Percentiles rank a stretch among this genome's conserved stretches.
These are phyloP conservation scores for Drosophila sucinea DNA, from an alignment of 1,140 invertebrate genomes.

Conservation along the genomic window DNA sequence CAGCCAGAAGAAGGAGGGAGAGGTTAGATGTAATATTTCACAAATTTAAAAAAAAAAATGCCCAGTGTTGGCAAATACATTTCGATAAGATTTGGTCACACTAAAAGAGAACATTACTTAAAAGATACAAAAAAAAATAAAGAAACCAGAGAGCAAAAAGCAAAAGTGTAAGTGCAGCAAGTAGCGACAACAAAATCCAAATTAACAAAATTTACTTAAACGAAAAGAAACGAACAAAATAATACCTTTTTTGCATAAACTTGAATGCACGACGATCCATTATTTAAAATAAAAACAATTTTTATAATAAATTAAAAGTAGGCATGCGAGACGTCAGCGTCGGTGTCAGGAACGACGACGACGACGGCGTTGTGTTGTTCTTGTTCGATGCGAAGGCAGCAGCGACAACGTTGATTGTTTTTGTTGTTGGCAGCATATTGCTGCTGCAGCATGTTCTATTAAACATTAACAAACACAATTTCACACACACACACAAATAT, in stretches of 20 bases:
- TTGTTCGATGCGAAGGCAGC: constrained; percentile 35
- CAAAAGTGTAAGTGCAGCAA: constrained; percentile 29
- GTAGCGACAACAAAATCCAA: constrained; percentile 21
- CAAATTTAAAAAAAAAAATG: neutral
- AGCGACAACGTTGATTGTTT: constrained; percentile 43
- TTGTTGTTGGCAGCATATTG: constrained; percentile 68
- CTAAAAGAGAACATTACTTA: constrained; percentile 7
- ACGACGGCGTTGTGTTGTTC: constrained; percentile 44
- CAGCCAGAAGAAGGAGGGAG: neutral
- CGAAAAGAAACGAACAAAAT: constrained; percentile 52
- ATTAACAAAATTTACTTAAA: constrained; percentile 43
- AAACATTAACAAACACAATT: constrained; percentile 64
- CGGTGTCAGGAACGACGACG: constrained; percentile 38
- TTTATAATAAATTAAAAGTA: constrained; percentile 80
- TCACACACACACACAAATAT: constrained; percentile 40
- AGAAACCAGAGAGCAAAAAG: constrained; percentile 4
- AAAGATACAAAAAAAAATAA: constrained; percentile 3
- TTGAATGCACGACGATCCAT: constrained; percentile 83
- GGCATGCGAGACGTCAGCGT: constrained; percentile 68
- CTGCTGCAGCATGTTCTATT: constrained; percentile 54
- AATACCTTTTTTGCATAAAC: constrained; percentile 83
- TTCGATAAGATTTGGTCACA: neutral
- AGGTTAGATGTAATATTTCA: neutral
- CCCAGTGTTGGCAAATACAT: constrained; percentile 7
- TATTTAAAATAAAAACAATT: constrained; percentile 82